A percentile compares a stretch with the other conserved stretches of the same genome.
phyloP scores from a whole-genome alignment of 2,797 vertebrate species.

The Lycodopsis pacificus region DNA sequence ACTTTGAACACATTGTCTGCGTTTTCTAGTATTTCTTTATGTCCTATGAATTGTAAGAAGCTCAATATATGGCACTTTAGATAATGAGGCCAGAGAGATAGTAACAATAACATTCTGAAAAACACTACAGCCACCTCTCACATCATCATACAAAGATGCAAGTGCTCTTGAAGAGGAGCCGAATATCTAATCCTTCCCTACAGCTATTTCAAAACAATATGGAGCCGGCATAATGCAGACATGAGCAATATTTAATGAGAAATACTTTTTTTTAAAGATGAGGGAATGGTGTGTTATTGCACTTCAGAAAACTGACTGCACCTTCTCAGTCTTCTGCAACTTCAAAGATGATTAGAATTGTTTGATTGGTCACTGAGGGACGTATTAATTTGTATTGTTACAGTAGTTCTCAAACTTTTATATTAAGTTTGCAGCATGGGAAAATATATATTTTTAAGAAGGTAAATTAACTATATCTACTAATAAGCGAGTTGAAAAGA shows the following conservation, averaged over 20 bases:
- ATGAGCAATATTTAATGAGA: conserved; percentile 62
- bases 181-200: conserved; percentile 71
- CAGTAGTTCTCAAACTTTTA: neutral
- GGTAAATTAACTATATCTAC: neutral
- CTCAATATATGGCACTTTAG: conserved; percentile 33
- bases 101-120: conserved; percentile 62
- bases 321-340: conserved; percentile 9
- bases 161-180: conserved; percentile 65
- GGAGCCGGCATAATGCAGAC: conserved; percentile 52
- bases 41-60: conserved; percentile 26
- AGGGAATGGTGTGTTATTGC: conserved; percentile 35
- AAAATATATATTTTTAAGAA: neutral
- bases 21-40: conserved; percentile 28
- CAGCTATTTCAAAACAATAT: conserved; percentile 66
- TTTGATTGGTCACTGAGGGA: conserved; percentile 1
- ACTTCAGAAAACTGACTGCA: conserved; percentile 18
- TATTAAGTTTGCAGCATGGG: neutral
- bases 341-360: neutral
- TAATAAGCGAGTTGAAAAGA: neutral
- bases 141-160: conserved; percentile 45
- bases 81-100: conserved; percentile 52
- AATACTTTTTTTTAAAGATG: conserved; percentile 22
- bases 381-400: neutral
- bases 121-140: conserved; percentile 55
- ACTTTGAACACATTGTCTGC: conserved; percentile 13